Conservation (phyloP, 1,140 invertebrate genomes). For the Hylaeus volcanicus region DNA sequence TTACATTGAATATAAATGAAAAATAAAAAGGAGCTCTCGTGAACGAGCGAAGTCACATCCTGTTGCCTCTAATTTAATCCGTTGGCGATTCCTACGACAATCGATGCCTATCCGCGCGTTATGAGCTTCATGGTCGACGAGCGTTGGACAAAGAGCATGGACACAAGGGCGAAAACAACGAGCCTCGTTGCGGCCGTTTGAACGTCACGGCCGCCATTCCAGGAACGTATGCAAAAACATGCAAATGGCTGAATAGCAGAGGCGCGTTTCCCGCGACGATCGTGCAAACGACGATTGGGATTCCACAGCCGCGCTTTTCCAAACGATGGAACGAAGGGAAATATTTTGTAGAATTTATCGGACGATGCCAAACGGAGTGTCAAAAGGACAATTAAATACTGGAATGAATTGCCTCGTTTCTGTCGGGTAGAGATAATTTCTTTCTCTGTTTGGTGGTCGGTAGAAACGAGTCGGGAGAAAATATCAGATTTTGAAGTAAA, state of each 20-base stretch:
- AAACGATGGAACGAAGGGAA: neutral
- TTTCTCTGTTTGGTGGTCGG: neutral
- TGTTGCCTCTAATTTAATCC: too few species aligned
- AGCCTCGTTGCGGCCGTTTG: slow-evolving; percentile 15
- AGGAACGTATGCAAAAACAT: slow-evolving; percentile 31
- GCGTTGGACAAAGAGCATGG: slow-evolving; percentile 26
- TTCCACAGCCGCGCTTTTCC: neutral
- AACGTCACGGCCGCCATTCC: slow-evolving; percentile 30
- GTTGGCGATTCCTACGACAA: slow-evolving; percentile 1
- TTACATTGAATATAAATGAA: too few species aligned
- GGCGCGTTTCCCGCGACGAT: slow-evolving; percentile 17
- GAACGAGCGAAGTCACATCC: too few species aligned
- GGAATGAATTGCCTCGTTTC: neutral
- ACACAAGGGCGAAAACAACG: slow-evolving; percentile 37
- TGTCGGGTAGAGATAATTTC: too few species aligned
- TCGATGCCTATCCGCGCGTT: slow-evolving; percentile 27
- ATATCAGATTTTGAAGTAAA: neutral
- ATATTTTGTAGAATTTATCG: slow-evolving; percentile 9
- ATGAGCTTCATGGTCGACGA: slow-evolving; percentile 26
- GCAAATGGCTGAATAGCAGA: slow-evolving; percentile 49
- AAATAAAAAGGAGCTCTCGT: too few species aligned
- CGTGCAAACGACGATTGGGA: neutral
- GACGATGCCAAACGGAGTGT: neutral
- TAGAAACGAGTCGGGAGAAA: too few species aligned
- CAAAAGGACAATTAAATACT: slow-evolving; percentile 2